These are phyloP conservation scores for Martes martes DNA, from an alignment of 2,113 vertebrate species.

Conservation along the genomic window DNA sequence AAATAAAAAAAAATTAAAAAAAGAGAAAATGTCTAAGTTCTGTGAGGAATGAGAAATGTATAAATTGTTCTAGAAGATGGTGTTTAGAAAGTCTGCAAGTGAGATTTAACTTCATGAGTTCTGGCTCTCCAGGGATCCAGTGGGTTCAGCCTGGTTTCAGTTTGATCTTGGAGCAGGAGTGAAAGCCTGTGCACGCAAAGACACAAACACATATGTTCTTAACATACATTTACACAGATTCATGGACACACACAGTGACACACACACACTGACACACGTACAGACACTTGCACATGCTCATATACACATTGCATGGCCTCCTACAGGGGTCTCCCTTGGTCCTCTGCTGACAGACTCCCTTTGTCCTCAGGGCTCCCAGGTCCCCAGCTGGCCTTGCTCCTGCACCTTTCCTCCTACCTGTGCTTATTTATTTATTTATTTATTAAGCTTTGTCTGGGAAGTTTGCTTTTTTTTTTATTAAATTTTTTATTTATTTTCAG, in stretches of 20 bases:
- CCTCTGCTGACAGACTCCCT: neutral
- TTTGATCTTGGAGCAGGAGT: neutral
- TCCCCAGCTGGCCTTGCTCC: no score
- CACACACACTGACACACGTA: no score
- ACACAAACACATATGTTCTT: neutral
- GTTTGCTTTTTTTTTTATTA: no score
- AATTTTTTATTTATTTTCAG: no score
- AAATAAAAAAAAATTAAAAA: no score
- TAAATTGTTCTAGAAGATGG: neutral
- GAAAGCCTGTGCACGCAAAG: neutral
- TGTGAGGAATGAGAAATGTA: neutral
- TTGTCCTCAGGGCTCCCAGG: neutral
- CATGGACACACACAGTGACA: neutral
- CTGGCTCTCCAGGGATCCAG: neutral
- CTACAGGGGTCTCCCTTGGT: neutral
- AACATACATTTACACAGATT: neutral
- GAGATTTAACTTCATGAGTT: neutral
- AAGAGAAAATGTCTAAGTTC: neutral
- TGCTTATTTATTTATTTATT: neutral
- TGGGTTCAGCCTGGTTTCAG: fast-evolving
- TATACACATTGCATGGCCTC: neutral
- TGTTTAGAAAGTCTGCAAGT: neutral
- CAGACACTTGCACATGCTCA: neutral
- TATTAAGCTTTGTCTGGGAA: no score
- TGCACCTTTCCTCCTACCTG: no score